These are phyloP conservation scores for Orientallactaga sibirica DNA, from an alignment of 2,797 vertebrate genomes.

Conservation along the genomic window DNA sequence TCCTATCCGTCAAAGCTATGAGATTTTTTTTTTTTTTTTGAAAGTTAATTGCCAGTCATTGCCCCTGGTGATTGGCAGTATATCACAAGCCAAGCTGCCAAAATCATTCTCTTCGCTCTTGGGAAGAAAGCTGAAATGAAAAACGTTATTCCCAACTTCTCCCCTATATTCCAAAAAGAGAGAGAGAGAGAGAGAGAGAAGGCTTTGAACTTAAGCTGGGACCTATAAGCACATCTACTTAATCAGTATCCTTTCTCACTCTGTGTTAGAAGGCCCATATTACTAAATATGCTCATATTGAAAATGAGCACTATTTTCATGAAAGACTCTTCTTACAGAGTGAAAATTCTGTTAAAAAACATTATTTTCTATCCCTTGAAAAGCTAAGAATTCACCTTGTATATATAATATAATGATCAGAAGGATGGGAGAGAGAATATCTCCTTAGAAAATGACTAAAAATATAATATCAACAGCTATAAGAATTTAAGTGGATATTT, in stretches of 20 bases:
- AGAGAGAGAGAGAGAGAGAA: neutral
- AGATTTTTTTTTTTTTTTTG: conserved; percentile 74
- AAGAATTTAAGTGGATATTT: conserved; percentile 41
- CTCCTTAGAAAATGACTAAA: conserved; percentile 39
- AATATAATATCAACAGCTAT: conserved; percentile 37
- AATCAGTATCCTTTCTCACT: neutral
- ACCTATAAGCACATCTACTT: neutral
- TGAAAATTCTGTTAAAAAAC: conserved; percentile 52
- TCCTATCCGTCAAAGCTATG: conserved; percentile 66
- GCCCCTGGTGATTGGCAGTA: conserved; percentile 69
- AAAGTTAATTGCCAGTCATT: conserved; percentile 62
- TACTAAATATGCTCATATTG: neutral
- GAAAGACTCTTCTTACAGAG: conserved; percentile 38
- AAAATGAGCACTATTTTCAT: conserved; percentile 37
- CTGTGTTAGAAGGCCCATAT: neutral
- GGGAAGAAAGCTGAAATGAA: conserved; percentile 59
- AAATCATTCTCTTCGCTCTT: conserved; percentile 65
- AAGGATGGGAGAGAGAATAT: conserved; percentile 11
- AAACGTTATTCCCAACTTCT: conserved; percentile 50
- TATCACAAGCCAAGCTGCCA: conserved; percentile 65
- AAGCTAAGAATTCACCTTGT: conserved; percentile 43
- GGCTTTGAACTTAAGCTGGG: conserved; percentile 38
- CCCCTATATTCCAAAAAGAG: conserved; percentile 42
- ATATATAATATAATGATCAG: neutral
- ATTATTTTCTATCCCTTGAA: conserved; percentile 18